Evolutionary conservation across 2,113 vertebrate genomes (phyloP).

Genomic region (Prionailurus bengalensis): DNA sequence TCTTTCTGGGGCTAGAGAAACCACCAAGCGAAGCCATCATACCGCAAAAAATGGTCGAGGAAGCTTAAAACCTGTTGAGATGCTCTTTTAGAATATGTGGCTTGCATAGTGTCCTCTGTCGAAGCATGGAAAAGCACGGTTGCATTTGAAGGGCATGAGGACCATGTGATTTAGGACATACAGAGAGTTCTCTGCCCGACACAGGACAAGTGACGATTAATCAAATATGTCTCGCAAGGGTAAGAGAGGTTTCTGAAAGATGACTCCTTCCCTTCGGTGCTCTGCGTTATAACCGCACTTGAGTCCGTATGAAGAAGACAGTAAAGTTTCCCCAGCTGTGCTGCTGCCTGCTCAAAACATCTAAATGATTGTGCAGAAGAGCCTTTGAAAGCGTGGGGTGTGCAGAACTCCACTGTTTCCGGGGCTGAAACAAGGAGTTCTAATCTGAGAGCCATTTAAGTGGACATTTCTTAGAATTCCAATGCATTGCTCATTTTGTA

Average conservation of each 20-base stretch:
- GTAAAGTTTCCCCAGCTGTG: neutral
- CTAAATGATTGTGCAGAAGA: neutral
- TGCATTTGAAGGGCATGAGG: neutral
- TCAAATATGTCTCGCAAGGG: neutral
- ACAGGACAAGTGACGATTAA: neutral
- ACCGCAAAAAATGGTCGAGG: neutral
- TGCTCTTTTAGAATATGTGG: neutral
- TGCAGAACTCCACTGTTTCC: neutral
- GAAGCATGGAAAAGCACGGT: neutral
- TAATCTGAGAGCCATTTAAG: neutral
- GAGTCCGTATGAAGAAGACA: neutral
- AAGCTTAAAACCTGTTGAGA: neutral
- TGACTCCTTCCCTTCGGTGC: neutral
- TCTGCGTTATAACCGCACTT: neutral
- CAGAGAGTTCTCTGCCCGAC: neutral
- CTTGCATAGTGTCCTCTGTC: neutral
- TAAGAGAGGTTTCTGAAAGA: neutral
- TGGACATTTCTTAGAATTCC: neutral
- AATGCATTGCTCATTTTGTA: conserved; percentile 55
- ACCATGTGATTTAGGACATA: neutral
- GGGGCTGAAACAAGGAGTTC: neutral
- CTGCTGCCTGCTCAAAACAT: neutral
- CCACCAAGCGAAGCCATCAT: neutral
- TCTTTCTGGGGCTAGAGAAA: conserved; percentile 9
- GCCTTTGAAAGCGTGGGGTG: neutral